Evolutionary conservation across 2,888 invertebrate species (phyloP), one percentile per base, ranked within the genome.

Genomic region (Lochmaea crataegi): DNA sequence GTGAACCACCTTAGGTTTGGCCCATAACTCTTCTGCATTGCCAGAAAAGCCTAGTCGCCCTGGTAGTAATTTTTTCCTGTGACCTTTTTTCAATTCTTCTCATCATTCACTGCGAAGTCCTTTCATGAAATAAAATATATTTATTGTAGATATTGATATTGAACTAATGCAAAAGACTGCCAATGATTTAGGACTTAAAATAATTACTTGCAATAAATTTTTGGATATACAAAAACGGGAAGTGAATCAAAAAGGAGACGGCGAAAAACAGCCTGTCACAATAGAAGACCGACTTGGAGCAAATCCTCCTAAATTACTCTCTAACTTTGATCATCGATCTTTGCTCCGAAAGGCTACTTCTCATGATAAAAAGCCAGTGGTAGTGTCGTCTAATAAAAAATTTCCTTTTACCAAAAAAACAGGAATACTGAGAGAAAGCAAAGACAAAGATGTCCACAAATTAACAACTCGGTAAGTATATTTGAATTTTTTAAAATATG

Each of bases 91-190:
- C 5, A 2, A 32, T 3, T 26, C 3, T 2, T 26, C 26, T 26
- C 26, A 26, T 26, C 3, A 26, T 42, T 42, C 10, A 42, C 12
- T 42, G 11, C 4, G 11, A 10, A 42, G 11, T 42, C 11, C 14
- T 45, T 45, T 1, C 45, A 45, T 45, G 11, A 12, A 63, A 71
- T 51, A 32, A 32, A 7, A 32, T 32, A 5, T 32, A 26, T 67
- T 42, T 75, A 32, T 67, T 73, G 22, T 64, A 77, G 77, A 68
- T 53, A 65, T 51, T 0, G 78, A 75, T 48, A 11, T 75, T 38
- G 56, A 68, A 57, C 22, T 73, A 0, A 69, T 78, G 69, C 22
- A 70, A 22, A 77, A 78, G 73, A 77, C 76, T 38, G 76, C 76
- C 2, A 68, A 67, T 51, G 53, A 68, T 3, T 42, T 78, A 4